phyloP scores from a whole-genome alignment of 2,113 vertebrate species.

The Campylomormyrus tamandua region DNA sequence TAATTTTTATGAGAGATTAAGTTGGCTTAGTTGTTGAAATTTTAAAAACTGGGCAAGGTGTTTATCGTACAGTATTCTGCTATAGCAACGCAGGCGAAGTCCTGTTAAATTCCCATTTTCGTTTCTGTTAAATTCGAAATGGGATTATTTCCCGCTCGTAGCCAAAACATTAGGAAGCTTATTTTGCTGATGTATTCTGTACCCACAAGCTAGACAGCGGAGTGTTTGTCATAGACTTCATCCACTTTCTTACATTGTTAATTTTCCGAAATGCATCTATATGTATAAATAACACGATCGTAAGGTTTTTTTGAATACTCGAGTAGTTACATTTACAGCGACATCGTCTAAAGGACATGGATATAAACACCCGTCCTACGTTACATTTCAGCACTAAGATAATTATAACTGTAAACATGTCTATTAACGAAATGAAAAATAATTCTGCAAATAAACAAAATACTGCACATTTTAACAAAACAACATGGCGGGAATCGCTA shows the following conservation, averaged over 20 bases:
- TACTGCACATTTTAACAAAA: not conserved
- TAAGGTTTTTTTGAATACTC: not conserved
- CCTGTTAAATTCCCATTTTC: not conserved
- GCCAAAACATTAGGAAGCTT: not conserved
- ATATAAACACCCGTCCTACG: not conserved
- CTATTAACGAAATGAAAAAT: not conserved
- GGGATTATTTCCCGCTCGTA: slow-evolving; percentile 8
- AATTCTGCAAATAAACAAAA: not conserved
- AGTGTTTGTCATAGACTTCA: not conserved
- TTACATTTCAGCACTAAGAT: not conserved
- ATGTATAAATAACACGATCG: not conserved
- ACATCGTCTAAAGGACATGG: not conserved
- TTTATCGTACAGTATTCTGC: not conserved
- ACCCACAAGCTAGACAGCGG: not conserved
- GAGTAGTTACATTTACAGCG: not conserved
- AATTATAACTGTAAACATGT: not conserved
- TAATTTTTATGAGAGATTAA: not conserved
- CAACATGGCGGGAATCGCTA: not conserved
- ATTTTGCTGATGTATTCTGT: not conserved
- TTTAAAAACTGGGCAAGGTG: not conserved
- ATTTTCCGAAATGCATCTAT: not conserved
- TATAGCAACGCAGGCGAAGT: not conserved
- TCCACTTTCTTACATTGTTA: not conserved
- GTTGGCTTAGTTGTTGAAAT: not conserved
- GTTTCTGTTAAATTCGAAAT: slow-evolving; percentile 13